Conservation (phyloP, 2,888 invertebrate species). For the Branchinecta sandiegonensis region DNA sequence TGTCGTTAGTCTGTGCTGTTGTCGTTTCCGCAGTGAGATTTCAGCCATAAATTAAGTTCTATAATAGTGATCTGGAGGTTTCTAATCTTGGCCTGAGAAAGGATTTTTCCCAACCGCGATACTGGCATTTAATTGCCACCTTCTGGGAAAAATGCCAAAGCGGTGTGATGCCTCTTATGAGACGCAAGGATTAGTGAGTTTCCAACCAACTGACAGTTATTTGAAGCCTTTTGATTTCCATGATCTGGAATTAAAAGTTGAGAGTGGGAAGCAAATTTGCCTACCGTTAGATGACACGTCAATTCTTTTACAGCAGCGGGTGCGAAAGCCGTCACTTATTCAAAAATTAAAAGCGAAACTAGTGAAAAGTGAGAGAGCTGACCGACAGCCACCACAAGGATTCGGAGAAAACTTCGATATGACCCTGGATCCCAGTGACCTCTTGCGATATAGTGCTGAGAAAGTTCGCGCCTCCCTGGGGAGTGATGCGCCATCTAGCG, state of each 20-base stretch:
- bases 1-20: too few species aligned
- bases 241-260: background rate
- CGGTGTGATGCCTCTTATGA: background rate
- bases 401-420: background rate
- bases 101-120: too few species aligned
- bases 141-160: constrained; percentile 10
- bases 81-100: too few species aligned
- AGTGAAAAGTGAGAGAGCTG: background rate
- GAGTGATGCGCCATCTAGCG: background rate
- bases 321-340: background rate
- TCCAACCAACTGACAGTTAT: background rate
- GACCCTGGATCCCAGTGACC: background rate
- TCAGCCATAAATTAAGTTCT: too few species aligned
- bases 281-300: background rate
- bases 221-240: background rate
- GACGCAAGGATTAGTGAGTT: background rate
- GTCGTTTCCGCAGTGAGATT: too few species aligned
- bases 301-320: background rate
- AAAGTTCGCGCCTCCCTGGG: background rate
- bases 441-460: constrained; percentile 9
- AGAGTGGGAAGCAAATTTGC: background rate
- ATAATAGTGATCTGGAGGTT: too few species aligned
- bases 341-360: constrained; percentile 9
- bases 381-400: background rate
- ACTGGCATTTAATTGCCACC: background rate